Percentiles rank a stretch among this genome's conserved stretches.
These are phyloP conservation scores for Bombycilla garrulus DNA, from an alignment of 2,113 vertebrate species.

Conservation along the genomic window DNA sequence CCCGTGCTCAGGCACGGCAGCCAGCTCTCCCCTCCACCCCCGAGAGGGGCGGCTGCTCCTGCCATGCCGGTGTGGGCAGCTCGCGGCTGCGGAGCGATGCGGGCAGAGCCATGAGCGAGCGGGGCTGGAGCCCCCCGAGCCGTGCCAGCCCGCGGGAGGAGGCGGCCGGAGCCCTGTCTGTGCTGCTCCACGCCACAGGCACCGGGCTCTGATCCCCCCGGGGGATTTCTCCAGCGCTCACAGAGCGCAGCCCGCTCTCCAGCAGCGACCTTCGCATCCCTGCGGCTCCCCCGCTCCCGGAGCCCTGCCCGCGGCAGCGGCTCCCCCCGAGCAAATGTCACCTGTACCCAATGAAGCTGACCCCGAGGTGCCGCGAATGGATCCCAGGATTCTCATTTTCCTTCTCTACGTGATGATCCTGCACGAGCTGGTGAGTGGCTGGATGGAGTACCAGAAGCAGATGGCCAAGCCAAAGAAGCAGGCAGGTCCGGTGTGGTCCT, in stretches of 20 bases:
- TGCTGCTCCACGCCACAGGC: background rate
- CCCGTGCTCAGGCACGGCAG: background rate
- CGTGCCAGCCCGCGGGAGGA: background rate
- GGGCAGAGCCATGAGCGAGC: background rate
- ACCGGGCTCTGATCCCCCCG: background rate
- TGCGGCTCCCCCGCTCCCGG: background rate
- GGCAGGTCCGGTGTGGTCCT: conserved; percentile 70
- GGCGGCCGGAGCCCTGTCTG: background rate
- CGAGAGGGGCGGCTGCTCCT: background rate
- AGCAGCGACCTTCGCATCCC: background rate
- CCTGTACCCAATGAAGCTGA: conserved; percentile 45
- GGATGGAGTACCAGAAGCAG: conserved; percentile 85
- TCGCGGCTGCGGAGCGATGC: background rate
- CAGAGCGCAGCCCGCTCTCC: background rate
- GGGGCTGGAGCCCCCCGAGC: background rate
- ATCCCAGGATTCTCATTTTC: conserved; percentile 87
- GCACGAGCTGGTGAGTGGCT: conserved; percentile 87
- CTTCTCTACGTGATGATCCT: conserved; percentile 87
- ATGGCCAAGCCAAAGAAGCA: conserved; percentile 78
- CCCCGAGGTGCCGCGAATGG: conserved; percentile 75
- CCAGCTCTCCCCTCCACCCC: background rate
- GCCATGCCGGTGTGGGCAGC: background rate
- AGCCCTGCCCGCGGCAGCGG: background rate
- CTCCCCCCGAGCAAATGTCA: conserved; percentile 2
- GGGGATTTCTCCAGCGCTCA: background rate